A percentile compares a stretch with the other conserved stretches of the same genome.
These are phyloP conservation scores for Macrophya alboannulata DNA, from an alignment of 2,888 invertebrate species.

Conservation along the genomic window DNA sequence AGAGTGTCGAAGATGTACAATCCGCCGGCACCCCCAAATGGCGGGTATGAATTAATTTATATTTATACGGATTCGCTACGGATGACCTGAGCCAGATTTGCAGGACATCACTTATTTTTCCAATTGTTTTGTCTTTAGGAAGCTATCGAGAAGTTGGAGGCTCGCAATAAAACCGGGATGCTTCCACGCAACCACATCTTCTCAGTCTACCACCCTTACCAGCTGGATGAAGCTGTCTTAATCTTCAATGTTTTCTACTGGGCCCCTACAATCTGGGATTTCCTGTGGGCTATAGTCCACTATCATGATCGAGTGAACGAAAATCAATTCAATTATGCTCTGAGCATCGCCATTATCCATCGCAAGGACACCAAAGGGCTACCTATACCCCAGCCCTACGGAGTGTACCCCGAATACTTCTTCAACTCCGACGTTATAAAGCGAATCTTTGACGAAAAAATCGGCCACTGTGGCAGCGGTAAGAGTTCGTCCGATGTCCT, in stretches of 20 bases:
- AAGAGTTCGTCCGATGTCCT: conserved; percentile 67
- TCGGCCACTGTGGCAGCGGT: conserved; percentile 75
- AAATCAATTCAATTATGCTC: conserved; percentile 86
- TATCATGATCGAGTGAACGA: conserved; percentile 81
- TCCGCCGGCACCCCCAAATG: no score
- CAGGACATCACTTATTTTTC: not conserved
- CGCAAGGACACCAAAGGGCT: conserved; percentile 84
- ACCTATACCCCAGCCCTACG: conserved; percentile 88
- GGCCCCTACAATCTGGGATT: conserved; percentile 83
- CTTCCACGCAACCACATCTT: conserved; percentile 83
- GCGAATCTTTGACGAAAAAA: conserved; percentile 84
- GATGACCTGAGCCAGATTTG: not conserved
- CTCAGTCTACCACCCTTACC: conserved; percentile 85
- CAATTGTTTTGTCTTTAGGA: not conserved
- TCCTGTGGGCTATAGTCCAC: conserved; percentile 71
- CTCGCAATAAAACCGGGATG: conserved; percentile 78
- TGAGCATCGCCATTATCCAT: conserved; percentile 85
- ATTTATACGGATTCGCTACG: no score
- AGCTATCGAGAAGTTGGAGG: conserved; percentile 67
- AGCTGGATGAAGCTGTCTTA: conserved; percentile 84
- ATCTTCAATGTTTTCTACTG: conserved; percentile 87
- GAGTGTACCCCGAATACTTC: conserved; percentile 88
- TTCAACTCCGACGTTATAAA: conserved; percentile 86
- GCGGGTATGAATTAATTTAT: no score
- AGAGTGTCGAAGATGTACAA: no score